Evolutionary conservation across 2,888 invertebrate species (phyloP).

Genomic region (Chymomyza caudatula): DNA sequence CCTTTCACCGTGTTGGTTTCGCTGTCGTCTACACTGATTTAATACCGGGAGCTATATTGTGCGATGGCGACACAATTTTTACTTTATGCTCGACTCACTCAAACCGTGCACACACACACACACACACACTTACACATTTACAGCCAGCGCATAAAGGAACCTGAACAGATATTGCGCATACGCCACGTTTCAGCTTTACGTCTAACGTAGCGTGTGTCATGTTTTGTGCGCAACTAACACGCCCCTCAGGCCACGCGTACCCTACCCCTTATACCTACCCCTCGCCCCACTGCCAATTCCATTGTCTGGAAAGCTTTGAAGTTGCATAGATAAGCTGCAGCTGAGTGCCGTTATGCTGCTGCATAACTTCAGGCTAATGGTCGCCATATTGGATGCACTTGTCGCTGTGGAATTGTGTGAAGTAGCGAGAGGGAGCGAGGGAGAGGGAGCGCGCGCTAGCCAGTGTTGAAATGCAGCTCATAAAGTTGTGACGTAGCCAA

Average conservation of each 20-base stretch:
- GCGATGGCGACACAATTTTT: slow-evolving; percentile 63
- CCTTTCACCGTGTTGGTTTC: slow-evolving; percentile 20
- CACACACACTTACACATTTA: slow-evolving; percentile 3
- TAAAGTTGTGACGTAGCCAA: slow-evolving; percentile 52
- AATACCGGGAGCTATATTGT: slow-evolving; percentile 40
- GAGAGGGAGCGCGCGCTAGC: not conserved
- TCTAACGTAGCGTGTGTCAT: slow-evolving; percentile 36
- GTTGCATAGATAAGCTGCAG: slow-evolving; percentile 56
- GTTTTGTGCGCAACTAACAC: slow-evolving; percentile 27
- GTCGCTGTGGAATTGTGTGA: no score
- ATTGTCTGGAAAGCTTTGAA: slow-evolving; percentile 66
- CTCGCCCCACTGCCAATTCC: not conserved
- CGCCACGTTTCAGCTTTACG: slow-evolving; percentile 56
- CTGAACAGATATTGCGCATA: slow-evolving; percentile 60
- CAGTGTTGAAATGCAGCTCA: slow-evolving; percentile 31
- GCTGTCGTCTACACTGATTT: slow-evolving; percentile 43
- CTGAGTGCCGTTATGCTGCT: slow-evolving; percentile 37
- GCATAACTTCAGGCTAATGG: slow-evolving; percentile 62
- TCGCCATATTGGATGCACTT: slow-evolving; percentile 19
- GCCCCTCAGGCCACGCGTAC: no score
- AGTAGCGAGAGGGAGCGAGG: not conserved
- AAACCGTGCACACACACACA: slow-evolving; percentile 5
- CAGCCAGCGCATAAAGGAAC: not conserved
- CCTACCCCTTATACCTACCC: no score
- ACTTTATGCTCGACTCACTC: slow-evolving; percentile 39